Conservation (phyloP, 2,113 vertebrate genomes). For the Callipepla californica region DNA sequence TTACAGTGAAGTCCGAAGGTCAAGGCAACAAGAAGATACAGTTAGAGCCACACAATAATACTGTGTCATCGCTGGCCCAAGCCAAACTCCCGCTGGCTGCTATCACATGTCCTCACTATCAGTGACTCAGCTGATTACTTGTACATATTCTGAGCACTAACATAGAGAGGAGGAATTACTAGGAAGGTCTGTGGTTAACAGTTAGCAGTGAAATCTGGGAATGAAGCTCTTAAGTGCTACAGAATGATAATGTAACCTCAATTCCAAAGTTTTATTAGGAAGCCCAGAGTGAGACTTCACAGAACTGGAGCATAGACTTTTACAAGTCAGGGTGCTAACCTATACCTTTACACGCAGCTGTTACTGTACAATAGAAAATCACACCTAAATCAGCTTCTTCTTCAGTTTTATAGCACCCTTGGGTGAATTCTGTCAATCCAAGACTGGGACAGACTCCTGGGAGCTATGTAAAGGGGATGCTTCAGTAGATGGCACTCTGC, state of each 20-base stretch:
- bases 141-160: neutral
- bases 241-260: neutral
- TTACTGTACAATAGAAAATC: neutral
- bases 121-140: fast-evolving
- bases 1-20: neutral
- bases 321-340: neutral
- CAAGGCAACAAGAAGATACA: neutral
- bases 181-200: neutral
- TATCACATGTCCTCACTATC: neutral
- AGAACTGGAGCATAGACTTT: neutral
- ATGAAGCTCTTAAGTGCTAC: neutral
- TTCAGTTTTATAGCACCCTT: neutral
- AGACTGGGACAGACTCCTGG: neutral
- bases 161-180: neutral
- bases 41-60: neutral
- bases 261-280: neutral
- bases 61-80: neutral
- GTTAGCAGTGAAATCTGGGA: neutral
- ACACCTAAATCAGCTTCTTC: neutral
- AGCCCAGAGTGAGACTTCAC: neutral
- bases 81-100: neutral
- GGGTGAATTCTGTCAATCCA: neutral
- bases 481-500: conserved; percentile 70
- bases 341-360: neutral
- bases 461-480: neutral